Conservation (phyloP, 2,888 invertebrate genomes). For the Lithophane ornitopus region DNA sequence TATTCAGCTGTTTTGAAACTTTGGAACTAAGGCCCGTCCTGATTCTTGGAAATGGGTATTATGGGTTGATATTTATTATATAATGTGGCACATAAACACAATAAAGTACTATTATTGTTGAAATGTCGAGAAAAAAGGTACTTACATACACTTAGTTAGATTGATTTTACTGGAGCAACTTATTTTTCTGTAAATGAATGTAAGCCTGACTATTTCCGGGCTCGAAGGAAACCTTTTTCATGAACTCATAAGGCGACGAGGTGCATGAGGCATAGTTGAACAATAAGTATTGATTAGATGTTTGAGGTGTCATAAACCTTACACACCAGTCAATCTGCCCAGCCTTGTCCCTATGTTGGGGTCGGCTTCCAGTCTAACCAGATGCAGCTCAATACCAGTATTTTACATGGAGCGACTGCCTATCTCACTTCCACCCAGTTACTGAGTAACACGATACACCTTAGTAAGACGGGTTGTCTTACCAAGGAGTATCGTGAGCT, state of each 20-base stretch:
- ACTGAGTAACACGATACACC: too few species aligned
- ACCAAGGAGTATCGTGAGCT: too few species aligned
- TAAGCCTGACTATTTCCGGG: neutral
- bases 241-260: neutral
- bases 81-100: neutral
- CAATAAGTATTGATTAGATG: neutral
- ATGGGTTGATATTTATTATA: slow-evolving; percentile 14
- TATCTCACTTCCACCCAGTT: too few species aligned
- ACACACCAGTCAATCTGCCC: too few species aligned
- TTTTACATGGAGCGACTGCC: too few species aligned
- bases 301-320: neutral
- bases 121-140: neutral
- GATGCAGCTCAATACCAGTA: too few species aligned
- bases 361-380: too few species aligned
- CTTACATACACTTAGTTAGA: too few species aligned
- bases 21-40: neutral
- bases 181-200: neutral
- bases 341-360: too few species aligned
- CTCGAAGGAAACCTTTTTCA: neutral
- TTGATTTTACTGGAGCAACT: neutral
- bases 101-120: neutral
- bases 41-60: slow-evolving; percentile 9
- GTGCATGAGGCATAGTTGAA: neutral
- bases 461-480: too few species aligned
- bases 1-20: slow-evolving; percentile 37